Percentiles rank a stretch among this genome's conserved stretches.
These are phyloP conservation scores for Sebastes baramenuke DNA, from an alignment of 2,797 vertebrate species.

Conservation along the genomic window DNA sequence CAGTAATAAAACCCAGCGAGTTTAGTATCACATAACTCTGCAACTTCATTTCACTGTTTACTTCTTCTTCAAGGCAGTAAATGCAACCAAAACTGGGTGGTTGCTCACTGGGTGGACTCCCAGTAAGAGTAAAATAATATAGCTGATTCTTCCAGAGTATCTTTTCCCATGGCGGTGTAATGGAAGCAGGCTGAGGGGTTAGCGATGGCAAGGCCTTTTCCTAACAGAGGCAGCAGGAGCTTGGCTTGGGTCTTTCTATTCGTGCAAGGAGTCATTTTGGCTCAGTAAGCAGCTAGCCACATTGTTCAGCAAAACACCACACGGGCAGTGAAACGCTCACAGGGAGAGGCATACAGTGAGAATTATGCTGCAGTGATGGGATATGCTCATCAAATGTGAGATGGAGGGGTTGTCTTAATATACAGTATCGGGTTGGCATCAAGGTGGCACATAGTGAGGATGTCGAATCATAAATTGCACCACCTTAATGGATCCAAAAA, in stretches of 20 bases:
- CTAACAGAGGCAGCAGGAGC: constrained; percentile 5
- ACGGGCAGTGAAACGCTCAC: constrained; percentile 17
- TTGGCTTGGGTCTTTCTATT: constrained; percentile 42
- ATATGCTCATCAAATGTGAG: not conserved
- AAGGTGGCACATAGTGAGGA: not conserved
- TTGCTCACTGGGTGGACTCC: constrained; percentile 7
- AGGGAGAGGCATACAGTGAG: not conserved
- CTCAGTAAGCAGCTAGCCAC: not conserved
- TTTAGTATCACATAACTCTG: not conserved
- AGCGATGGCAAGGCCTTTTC: constrained; percentile 12
- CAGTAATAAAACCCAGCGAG: not conserved
- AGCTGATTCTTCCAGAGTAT: constrained; percentile 14
- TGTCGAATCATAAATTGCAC: not conserved
- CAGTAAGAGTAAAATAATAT: constrained; percentile 23
- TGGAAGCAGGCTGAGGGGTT: constrained; percentile 35
- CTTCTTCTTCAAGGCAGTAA: constrained; percentile 9
- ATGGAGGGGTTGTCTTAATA: not conserved
- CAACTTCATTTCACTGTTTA: constrained; percentile 4
- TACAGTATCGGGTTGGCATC: not conserved
- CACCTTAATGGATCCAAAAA: not conserved
- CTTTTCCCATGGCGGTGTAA: constrained; percentile 46
- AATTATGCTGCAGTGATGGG: not conserved
- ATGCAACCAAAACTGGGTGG: constrained; percentile 10
- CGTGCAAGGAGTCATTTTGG: constrained; percentile 38
- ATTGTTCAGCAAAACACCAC: constrained; percentile 33